Conservation (phyloP, 2,797 vertebrate genomes). For the Sphaeramia orbicularis region DNA sequence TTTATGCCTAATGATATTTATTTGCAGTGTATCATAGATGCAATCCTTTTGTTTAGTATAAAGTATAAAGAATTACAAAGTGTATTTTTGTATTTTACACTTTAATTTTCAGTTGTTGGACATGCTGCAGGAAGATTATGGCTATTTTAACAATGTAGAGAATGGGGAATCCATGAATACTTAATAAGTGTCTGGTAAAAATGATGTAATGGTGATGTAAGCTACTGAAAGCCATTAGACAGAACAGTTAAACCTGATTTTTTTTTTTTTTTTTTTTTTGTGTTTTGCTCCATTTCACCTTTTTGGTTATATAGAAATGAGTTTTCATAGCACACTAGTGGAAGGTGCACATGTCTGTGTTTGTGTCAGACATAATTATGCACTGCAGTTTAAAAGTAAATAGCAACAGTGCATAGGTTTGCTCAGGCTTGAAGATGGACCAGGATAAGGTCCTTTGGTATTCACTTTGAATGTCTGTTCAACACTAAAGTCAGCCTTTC, state of each 20-base stretch:
- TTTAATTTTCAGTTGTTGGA: conserved; percentile 54
- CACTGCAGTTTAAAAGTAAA: conserved; percentile 13
- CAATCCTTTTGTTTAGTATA: conserved; percentile 38
- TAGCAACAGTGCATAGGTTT: neutral
- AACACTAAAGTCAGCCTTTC: conserved; percentile 38
- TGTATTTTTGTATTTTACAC: conserved; percentile 44
- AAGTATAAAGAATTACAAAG: conserved; percentile 44
- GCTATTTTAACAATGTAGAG: conserved; percentile 63
- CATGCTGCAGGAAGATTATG: conserved; percentile 53
- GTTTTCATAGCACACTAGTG: neutral
- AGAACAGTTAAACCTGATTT: conserved; percentile 58
- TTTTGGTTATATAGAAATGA: too few relatives aligned
- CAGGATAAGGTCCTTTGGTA: conserved; percentile 24
- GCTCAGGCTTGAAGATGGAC: conserved; percentile 10
- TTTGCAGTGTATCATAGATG: conserved; percentile 55
- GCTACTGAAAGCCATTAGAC: conserved; percentile 70
- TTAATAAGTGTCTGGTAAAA: conserved; percentile 66
- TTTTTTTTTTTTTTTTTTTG: conserved; percentile 3
- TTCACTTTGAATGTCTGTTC: conserved; percentile 52
- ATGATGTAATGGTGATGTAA: conserved; percentile 77
- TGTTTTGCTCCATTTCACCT: conserved; percentile 39
- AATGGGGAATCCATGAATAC: conserved; percentile 70
- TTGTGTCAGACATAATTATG: conserved; percentile 12
- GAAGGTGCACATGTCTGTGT: conserved; percentile 15
- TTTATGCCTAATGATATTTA: conserved; percentile 43